Evolutionary conservation across 2,797 vertebrate species (phyloP), one percentile per base, ranked within the genome.

Genomic region (Carapus acus): DNA sequence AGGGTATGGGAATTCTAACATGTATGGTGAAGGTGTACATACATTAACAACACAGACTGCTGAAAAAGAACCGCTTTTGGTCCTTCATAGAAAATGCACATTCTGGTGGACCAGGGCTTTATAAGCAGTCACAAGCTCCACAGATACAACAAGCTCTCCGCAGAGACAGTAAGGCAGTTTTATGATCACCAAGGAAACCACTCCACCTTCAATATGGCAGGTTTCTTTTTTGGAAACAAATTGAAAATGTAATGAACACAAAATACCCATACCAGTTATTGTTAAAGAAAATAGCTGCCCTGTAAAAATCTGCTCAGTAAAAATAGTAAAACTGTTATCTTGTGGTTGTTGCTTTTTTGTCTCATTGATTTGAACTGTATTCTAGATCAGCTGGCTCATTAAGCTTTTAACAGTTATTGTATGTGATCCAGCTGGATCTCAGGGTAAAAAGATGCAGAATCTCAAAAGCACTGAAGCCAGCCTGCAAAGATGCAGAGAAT

Each of bases 371-470:
- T 70, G 69, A 76, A 61, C 68, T 69, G 65, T 74, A 57, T 79
- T 82, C 72, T 73, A 61, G 73, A 82, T 81, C 74, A 79, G 81
- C 83, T 85, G 85, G 84, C 83, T 87, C 81, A 74, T 82, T 71
- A 79, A 83, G 77, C 79, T 91, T 91, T 90, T 87, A 92, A 92
- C 90, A 93, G 89, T 90, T 93, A 91, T 92, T 91, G 88, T 90
- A 88, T 76, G 33, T 59, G 80, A 88, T 89, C 91, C 90, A 85
- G 69, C 83, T 87, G 88, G 90, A 92, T 89, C 87, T 90, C 83
- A 86, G 88, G 91, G 90, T 90, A 90, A 80, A 85, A 92, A 93
- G 88, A 88, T 91, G 86, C 89, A 83, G 90, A 87, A 87, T 92
- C 89, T 91, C 89, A 87, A 93, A 91, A 89, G 89, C 90, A 74